Base-by-base conservation (phyloP, 92 coral and sea anemone genomes). In the Paramuricea clavata region DNA sequence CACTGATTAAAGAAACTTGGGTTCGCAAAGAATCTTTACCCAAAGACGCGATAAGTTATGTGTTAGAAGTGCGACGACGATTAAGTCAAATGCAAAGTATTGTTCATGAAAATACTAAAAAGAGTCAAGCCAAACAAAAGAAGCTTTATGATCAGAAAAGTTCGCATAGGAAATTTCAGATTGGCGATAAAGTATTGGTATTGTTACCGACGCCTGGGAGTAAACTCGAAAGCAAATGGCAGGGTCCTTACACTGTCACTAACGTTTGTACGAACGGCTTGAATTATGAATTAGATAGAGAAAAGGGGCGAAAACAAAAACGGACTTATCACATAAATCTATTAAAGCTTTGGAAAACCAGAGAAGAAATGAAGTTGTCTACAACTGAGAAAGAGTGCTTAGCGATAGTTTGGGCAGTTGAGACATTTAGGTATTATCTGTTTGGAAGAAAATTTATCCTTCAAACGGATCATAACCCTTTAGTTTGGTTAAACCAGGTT, bases 381-480 rank as follows among this genome's bases (percentile, higher is more conserved):
- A 57, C 93, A 12, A 47, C 86, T 16, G 90, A 90, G 67, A 78
- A 84, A 70, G 92, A 89, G 75, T 87, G 91, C 34, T 44, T 87
- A 31, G 87, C 69, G 31, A 70, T 87, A 7, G 86, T 88, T 69
- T 88, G 93, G 93, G 87, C 87, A 9, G 69, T 85, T 8, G 90
- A 86, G 12, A 49, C 49, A 26, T 81, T 90, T 59, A 17, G 87
- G 11, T 81, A 33, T 54, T 87, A 87, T 68, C 49, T 87, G 21
- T 87, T n/a, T 83, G 94, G 94, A 2, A 76, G 89, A 68, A 49
- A 57, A 39, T 91, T 91, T 68, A 56, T 52, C 16, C 43, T 92
- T 21, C 68, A 88, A 56, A 88, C 90, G 10, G 94, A 92, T 76
- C 94, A 92, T 70, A 83, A 91, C 41, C 89, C 88, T 2, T 74